Evolutionary conservation across 2,888 invertebrate genomes (phyloP).

Genomic region (Chesias legatella): DNA sequence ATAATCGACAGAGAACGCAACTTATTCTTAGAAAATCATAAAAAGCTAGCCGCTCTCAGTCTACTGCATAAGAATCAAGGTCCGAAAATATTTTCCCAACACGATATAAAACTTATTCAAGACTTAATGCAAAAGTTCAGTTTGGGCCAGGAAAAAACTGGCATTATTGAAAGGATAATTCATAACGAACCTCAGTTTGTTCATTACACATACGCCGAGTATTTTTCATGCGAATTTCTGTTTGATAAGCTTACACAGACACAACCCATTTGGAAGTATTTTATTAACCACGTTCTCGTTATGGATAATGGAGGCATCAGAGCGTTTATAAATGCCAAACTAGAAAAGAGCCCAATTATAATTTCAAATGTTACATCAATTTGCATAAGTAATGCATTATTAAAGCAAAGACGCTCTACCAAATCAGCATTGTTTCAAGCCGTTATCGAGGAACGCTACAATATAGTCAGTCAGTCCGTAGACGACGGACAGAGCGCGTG

Average conservation of each 20-base stretch:
- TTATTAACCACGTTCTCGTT: neutral
- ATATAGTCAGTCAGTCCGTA: neutral
- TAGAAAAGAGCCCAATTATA: constrained; percentile 3
- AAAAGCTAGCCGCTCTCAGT: constrained; percentile 5
- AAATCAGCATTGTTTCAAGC: constrained; percentile 7
- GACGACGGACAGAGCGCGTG: neutral
- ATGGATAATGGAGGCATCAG: constrained; percentile 3
- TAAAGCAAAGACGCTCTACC: neutral
- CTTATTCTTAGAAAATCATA: constrained; percentile 4
- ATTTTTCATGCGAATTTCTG: constrained; percentile 27
- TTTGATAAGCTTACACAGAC: constrained; percentile 7
- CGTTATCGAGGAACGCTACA: neutral
- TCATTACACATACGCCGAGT: constrained; percentile 32
- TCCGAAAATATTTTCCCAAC: neutral
- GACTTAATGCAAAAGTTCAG: constrained; percentile 7
- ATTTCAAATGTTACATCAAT: neutral
- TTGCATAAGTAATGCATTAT: neutral
- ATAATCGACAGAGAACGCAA: constrained; percentile 10
- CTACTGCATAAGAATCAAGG: neutral
- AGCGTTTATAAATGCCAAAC: constrained; percentile 7
- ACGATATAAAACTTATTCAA: neutral
- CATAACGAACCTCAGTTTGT: constrained; percentile 25
- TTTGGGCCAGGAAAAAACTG: constrained; percentile 26
- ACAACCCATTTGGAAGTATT: neutral
- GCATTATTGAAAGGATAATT: constrained; percentile 23